Base-by-base conservation (phyloP, 2,113 vertebrate genomes). In the human region DNA sequence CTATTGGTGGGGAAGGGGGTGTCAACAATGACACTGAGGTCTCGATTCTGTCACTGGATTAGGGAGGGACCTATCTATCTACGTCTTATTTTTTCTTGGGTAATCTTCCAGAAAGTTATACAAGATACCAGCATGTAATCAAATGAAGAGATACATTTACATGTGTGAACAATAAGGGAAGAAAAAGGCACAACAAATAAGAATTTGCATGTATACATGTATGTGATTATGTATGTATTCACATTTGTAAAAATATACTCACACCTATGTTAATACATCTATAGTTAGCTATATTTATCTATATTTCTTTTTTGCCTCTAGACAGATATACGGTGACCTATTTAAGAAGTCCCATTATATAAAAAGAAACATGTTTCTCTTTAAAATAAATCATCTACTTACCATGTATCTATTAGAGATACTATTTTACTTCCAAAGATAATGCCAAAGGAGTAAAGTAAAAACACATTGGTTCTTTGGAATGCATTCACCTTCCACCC, bases 291-390 rank as follows among this genome's bases (percentile, higher is more conserved):
- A 30, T 40, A 64, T 82, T 95, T 96, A 83, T 70, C 45, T 38
- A 81, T 38, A 86, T 81, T 83, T 86, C 86, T 91, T 73, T 72
- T 97, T 94, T 97, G 89, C 48, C 80, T 88, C 45, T 64, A 85
- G 93, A 90, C 75, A 97, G 75, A 92, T 66, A 94, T 6, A 96
- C 35, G n/a, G 43, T 96, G 93, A 97, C 95, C 96, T 97, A 92
- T 90, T 96, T 97, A 97, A 97, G 45, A 25, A 38, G 75, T 43
- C 55, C 18, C 75, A 92, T 85, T 96, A 93, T 52, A 89, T 66
- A 91, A 96, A 93, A 95, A 75, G 89, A 95, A 95, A 92, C 30
- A 8, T 86, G 68, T 76, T 96, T 97, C 91, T 79, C 55, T 95
- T 97, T 95, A 92, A 84, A 97, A 89, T 13, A 73, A 81, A 79